Base-by-base conservation (phyloP, 2,888 invertebrate species). In the Globia sparganii region DNA sequence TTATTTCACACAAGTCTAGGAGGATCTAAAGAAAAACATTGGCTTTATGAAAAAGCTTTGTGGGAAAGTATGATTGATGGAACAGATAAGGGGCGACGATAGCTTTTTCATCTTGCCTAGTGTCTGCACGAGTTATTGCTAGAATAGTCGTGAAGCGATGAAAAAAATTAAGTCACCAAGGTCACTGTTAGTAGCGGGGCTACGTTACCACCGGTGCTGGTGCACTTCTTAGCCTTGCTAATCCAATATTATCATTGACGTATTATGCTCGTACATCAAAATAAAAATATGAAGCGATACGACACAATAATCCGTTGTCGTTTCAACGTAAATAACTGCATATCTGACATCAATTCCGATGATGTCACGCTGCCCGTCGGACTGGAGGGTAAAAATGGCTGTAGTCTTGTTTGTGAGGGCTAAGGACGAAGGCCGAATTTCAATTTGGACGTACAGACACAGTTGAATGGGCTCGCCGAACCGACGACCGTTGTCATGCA, bases 341-440 rank as follows among this genome's bases (percentile, higher is more conserved):
- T 89, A 87, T 87, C 83, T 89, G 87, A 87, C 86, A 88, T 86
- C 85, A 80, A 81, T 77, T 80, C 75, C 75, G 89, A 87, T 92
- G 92, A 92, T 87, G 89, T 92, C 92, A 92, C 87, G 84, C 56
- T 49, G 81, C 68, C 64, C 49, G 58, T 25, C 53, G 58, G 66
- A 77, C 68, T 66, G 69, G 67, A 80, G 73, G 78, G 86, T 91
- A 87, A 86, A 86, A 90, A 88, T 87, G 89, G 86, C 87, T 46
- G 65, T 74, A 80, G 80, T 83, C 81, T 85, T 80, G 89, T 90
- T 89, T 90, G 90, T 87, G 90, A 89, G 90, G 86, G 86, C 88
- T 89, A 89, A 90, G 91, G 91, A 92, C 90, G 91, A 91, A 92
- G 91, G 91, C 89, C 92, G 91, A 92, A 93, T 92, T 90, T 90